Percentiles rank a stretch among this genome's conserved stretches.
Conservation (phyloP, 2,888 invertebrate genomes). For the Agapostemon virescens region DNA sequence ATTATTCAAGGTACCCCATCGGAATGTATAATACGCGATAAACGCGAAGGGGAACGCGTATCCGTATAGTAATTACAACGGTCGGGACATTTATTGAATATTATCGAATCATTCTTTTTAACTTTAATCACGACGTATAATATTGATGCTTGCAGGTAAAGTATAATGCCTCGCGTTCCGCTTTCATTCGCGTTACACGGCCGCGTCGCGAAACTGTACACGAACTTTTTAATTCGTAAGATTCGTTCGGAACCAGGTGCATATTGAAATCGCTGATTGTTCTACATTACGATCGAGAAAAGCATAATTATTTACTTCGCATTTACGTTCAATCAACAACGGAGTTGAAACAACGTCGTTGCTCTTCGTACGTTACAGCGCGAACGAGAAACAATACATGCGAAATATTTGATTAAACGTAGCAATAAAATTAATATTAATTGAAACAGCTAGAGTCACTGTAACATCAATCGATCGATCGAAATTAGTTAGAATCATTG, state of each 20-base stretch:
- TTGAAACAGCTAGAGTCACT: not conserved
- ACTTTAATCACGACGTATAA: not conserved
- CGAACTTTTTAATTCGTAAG: not conserved
- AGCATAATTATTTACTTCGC: no score
- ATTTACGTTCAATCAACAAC: no score
- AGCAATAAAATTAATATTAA: not conserved
- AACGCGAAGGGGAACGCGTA: not conserved
- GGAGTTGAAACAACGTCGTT: not conserved
- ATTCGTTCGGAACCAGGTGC: not conserved
- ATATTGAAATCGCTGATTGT: not conserved
- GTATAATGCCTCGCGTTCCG: not conserved
- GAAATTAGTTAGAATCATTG: not conserved
- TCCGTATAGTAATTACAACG: not conserved
- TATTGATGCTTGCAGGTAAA: not conserved
- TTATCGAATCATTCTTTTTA: not conserved
- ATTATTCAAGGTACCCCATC: no score
- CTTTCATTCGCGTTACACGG: not conserved
- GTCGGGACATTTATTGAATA: not conserved
- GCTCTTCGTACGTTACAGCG: not conserved
- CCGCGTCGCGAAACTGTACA: not conserved
- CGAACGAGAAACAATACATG: not conserved
- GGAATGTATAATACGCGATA: not conserved
- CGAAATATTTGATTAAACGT: not conserved
- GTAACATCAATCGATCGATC: not conserved
- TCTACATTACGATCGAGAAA: not conserved